Base-by-base conservation (phyloP, 2,113 vertebrate species). In the Leptocoma aspasia region DNA sequence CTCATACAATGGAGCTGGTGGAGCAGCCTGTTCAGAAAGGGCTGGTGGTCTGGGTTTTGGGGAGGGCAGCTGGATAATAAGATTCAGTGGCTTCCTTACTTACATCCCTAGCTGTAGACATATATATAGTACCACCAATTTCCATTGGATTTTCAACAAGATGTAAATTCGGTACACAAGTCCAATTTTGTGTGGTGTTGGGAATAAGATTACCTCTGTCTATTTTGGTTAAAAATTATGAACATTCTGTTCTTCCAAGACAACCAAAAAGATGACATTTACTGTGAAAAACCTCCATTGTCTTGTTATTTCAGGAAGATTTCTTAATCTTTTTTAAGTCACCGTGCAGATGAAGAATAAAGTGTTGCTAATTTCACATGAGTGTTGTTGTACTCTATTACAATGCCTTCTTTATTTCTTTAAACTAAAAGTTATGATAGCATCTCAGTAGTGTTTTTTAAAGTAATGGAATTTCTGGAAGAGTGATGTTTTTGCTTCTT, bases 381-480 rank as follows among this genome's bases (percentile, higher is more conserved):
- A 31, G 42, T 84, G 54, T 47, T 80, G 12, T 56, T 94, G 22
- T 69, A 72, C 42, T 70, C 37, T 64, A 3, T 69, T 80, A 53
- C 50, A 26, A 91, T 91, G 39, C 31, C 14, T 77, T 90, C 83
- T 85, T 87, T 79, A 64, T 89, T 65, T 86, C 44, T 86, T 90
- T 76, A 60, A 90, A 54, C 33, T 90, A 20, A 9, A 92, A 88
- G 59, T 82, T 90, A 63, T 77, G 49, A 61, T 24, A 61, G 28
- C 66, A 85, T 93, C 61, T 82, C 79, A 82, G 20, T 78, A 47
- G 54, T 80, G 63, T 78, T 66, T 63, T 89, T 77, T 87, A 69
- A 82, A 86, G 60, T 91, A 82, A 75, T 50, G 64, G 41, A 64
- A 92, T 95, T 91, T 92, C 64, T 92, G 59, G 9, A 35, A 91